phyloP scores from a whole-genome alignment of 2,888 invertebrate species.

The Icerya purchasi region DNA sequence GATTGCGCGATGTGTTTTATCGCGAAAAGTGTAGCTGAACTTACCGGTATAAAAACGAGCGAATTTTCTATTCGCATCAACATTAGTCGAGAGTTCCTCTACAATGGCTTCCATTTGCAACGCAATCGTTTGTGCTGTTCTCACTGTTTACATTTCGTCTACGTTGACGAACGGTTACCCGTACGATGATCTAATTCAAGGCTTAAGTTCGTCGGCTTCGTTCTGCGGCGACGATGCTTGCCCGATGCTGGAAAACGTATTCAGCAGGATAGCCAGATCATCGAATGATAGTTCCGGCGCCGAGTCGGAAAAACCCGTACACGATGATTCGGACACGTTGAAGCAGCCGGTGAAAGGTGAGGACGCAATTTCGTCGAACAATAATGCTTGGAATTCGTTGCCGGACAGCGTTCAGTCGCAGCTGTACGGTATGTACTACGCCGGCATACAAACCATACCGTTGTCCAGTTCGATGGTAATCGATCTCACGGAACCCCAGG shows the following conservation, averaged over 20 bases:
- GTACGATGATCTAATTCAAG: neutral
- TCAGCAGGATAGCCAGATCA: neutral
- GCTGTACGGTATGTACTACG: neutral
- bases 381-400: neutral
- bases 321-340: too few relatives aligned
- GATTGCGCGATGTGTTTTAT: too few relatives aligned
- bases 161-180: neutral
- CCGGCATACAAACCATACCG: neutral
- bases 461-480: neutral
- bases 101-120: too few relatives aligned
- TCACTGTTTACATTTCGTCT: too few relatives aligned
- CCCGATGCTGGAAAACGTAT: neutral
- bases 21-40: too few relatives aligned
- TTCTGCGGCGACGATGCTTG: neutral
- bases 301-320: neutral
- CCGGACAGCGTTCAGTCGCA: neutral
- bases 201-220: neutral
- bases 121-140: too few relatives aligned
- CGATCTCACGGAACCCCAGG: neutral
- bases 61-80: too few relatives aligned
- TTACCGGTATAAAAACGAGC: too few relatives aligned
- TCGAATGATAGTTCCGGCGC: neutral
- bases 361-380: too few relatives aligned
- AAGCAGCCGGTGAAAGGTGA: too few relatives aligned
- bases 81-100: too few relatives aligned